phyloP scores from a whole-genome alignment of 2,113 vertebrate species.

The Pachycephala philippinensis region DNA sequence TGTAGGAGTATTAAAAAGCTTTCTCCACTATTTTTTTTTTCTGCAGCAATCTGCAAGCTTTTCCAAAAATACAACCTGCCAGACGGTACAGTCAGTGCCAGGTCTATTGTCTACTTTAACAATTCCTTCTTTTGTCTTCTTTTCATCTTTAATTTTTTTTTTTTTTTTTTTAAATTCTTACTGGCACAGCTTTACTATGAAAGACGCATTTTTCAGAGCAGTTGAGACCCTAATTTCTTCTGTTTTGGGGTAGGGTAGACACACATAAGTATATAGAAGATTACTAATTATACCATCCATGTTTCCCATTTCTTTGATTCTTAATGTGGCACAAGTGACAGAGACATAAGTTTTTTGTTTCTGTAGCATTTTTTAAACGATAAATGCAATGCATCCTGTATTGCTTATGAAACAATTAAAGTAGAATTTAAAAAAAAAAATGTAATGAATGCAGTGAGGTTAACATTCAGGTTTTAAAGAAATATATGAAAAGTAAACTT shows the following conservation, averaged over 20 bases:
- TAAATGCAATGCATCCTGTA: not conserved
- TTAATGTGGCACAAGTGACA: not conserved
- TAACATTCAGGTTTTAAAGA: not conserved
- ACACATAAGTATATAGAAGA: not conserved
- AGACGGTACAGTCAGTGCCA: not conserved
- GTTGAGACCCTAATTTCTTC: not conserved
- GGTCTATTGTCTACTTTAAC: not conserved
- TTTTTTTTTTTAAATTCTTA: not conserved
- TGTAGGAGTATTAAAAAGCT: not conserved
- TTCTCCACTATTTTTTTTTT: not conserved
- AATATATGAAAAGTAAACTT: not conserved
- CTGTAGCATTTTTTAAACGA: not conserved
- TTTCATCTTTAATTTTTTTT: not conserved
- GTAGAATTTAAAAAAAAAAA: fast-evolving
- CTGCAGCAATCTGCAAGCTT: not conserved
- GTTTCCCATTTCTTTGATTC: not conserved
- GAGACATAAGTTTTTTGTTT: not conserved
- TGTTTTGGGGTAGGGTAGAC: not conserved
- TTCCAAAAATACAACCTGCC: not conserved
- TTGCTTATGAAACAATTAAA: not conserved
- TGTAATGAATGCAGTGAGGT: not conserved
- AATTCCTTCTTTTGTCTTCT: not conserved
- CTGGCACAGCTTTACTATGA: not conserved
- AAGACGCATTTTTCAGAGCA: not conserved
- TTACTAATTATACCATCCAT: not conserved